phyloP scores from a whole-genome alignment of 2,113 vertebrate species.

The Ophthalmolycus amberensis region DNA sequence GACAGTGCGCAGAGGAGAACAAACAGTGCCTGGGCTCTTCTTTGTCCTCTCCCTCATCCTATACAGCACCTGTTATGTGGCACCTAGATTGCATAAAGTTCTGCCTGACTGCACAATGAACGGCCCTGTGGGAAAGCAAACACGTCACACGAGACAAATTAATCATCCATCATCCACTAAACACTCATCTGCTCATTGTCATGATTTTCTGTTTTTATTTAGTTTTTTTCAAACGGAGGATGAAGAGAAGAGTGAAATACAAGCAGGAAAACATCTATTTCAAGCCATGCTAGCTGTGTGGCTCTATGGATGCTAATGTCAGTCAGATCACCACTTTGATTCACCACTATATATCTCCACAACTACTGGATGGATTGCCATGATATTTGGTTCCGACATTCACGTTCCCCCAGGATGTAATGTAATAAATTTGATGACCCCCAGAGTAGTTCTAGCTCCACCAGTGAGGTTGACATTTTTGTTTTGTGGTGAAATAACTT shows the following conservation, averaged over 20 bases:
- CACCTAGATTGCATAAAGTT: constrained; percentile 30
- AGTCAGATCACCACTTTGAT: background rate
- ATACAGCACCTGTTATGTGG: constrained; percentile 42
- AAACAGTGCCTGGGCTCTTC: constrained; percentile 31
- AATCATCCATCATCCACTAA: constrained; percentile 54
- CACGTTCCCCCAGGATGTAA: too few relatives aligned
- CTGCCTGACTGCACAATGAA: constrained; percentile 34
- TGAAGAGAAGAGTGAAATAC: background rate
- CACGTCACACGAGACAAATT: constrained; percentile 39
- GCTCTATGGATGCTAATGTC: background rate
- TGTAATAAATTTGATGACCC: too few relatives aligned
- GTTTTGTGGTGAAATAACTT: too few relatives aligned
- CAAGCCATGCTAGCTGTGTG: background rate
- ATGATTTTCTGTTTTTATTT: background rate
- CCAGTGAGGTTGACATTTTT: too few relatives aligned
- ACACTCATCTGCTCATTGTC: constrained; percentile 29
- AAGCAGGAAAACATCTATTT: background rate
- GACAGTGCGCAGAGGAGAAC: constrained; percentile 49
- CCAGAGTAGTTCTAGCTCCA: too few relatives aligned
- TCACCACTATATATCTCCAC: background rate
- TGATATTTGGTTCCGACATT: background rate
- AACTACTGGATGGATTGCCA: background rate
- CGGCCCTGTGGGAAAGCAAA: constrained; percentile 32
- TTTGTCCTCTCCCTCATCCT: constrained; percentile 37
- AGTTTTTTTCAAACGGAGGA: background rate